Percentiles rank a stretch among this genome's conserved stretches.
Conservation (phyloP, 2,888 invertebrate species). For the Leptinotarsa tumamoca region DNA sequence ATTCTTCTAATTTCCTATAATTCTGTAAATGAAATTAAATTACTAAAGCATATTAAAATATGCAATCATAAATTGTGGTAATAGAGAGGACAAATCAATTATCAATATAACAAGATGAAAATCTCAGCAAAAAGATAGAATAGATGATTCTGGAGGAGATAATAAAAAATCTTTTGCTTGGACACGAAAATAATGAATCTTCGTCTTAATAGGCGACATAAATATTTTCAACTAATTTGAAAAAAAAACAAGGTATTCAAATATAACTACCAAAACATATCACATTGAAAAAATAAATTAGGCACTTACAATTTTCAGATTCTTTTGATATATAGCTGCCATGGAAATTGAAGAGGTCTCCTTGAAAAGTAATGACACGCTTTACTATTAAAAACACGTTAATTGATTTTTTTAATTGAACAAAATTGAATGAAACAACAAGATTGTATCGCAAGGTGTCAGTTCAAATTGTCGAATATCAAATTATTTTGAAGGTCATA, state of each 20-base stretch:
- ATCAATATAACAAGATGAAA: too few species aligned
- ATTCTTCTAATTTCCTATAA: too few species aligned
- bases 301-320: slow-evolving; percentile 7
- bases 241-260: background rate
- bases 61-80: too few species aligned
- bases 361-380: background rate
- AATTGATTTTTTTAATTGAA: slow-evolving; percentile 10
- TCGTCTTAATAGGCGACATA: too few species aligned
- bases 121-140: too few species aligned
- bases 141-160: too few species aligned
- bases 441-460: slow-evolving; percentile 12
- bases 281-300: background rate
- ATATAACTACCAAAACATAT: background rate
- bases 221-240: background rate
- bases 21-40: too few species aligned
- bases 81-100: too few species aligned
- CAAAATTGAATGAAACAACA: slow-evolving; percentile 5
- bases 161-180: too few species aligned
- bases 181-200: too few species aligned
- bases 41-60: too few species aligned
- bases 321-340: slow-evolving; percentile 13
- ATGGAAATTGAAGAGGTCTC: background rate
- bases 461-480: slow-evolving; percentile 5
- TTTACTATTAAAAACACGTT: background rate
- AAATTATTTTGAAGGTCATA: background rate